Base-by-base conservation (phyloP, 2,888 invertebrate genomes). In the Mimumesa dahlbomi region DNA sequence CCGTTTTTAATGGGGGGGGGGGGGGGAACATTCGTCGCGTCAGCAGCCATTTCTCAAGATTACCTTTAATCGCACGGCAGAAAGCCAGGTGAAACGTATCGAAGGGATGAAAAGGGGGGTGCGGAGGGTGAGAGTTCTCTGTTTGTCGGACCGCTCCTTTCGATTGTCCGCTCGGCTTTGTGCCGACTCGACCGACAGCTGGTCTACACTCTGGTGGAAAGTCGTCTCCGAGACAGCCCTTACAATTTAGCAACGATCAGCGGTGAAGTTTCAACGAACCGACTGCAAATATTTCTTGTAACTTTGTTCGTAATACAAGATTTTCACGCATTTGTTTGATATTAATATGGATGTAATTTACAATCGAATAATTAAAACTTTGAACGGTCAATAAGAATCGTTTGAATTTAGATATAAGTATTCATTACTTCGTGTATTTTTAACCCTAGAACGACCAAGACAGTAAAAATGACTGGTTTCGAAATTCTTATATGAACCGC, bases 121-220 rank as follows among this genome's bases (percentile, higher is more conserved):
- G 19, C 34, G 63, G 67, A 66, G 79, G 70, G 76, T 73, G 75
- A 75, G 78, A 69, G 18, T 34, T 70, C n/a, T 82, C 67, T 70
- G 79, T 76, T 78, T 77, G 71, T 62, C 31, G 45, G 49, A 38
- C 53, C 61, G 67, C 25, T 73, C 69, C 65, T 63, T 68, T 67
- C 74, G 70, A 79, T 79, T 79, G 81, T 81, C 78, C 36, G 57
- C 40, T 9, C 43, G 52, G 62, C 68, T 82, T 82, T 80, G 75
- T 80, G 49, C 21, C 25, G 16, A 29, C 63, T 53, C 61, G 50
- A 61, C 78, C 38, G 68, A 62, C 79, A 77, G 77, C 77, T 77
- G 77, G 63, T 67, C 43, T 50, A 46, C 50, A 46, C 25, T n/a
- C n/a, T n/a, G 56, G 14, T 50, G 43, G 31, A 42, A 58, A 74